Percentiles rank a stretch among this genome's conserved stretches.
phyloP scores from a whole-genome alignment of 2,888 invertebrate genomes.

The Tenodera sinensis region DNA sequence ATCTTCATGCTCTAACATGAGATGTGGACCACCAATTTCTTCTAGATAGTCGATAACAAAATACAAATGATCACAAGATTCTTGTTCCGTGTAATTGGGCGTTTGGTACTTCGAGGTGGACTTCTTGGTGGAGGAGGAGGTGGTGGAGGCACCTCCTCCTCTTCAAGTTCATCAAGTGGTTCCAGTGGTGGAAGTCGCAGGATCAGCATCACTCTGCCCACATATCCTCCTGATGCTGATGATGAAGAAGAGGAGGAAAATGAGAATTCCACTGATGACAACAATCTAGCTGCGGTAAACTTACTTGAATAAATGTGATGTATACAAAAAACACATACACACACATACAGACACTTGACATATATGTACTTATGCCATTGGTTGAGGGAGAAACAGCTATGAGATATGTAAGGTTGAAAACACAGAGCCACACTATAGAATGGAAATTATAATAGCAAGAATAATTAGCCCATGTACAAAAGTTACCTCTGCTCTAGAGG shows the following conservation, averaged over 20 bases:
- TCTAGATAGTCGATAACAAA: constrained; percentile 68
- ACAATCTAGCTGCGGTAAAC: constrained; percentile 31
- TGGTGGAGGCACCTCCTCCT: constrained; percentile 37
- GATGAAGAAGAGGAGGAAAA: constrained; percentile 48
- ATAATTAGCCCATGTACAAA: no score
- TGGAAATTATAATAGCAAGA: no score
- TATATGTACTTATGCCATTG: not conserved
- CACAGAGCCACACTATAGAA: no score
- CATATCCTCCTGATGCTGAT: constrained; percentile 64
- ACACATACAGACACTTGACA: not conserved
- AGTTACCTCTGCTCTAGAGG: no score
- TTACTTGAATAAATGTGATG: not conserved
- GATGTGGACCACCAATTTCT: constrained; percentile 29
- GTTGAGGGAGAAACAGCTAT: not conserved
- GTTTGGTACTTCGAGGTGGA: constrained; percentile 63
- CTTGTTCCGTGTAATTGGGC: constrained; percentile 72
- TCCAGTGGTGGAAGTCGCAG: constrained; percentile 43
- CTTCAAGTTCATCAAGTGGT: constrained; percentile 24
- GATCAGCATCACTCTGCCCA: constrained; percentile 62
- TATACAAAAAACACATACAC: not conserved
- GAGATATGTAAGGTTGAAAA: not conserved
- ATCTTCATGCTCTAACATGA: not conserved
- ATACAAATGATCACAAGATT: constrained; percentile 70
- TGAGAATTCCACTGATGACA: constrained; percentile 26
- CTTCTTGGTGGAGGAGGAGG: constrained; percentile 50